phyloP scores from a whole-genome alignment of 2,113 vertebrate species.

The Thunnus maccoyii region DNA sequence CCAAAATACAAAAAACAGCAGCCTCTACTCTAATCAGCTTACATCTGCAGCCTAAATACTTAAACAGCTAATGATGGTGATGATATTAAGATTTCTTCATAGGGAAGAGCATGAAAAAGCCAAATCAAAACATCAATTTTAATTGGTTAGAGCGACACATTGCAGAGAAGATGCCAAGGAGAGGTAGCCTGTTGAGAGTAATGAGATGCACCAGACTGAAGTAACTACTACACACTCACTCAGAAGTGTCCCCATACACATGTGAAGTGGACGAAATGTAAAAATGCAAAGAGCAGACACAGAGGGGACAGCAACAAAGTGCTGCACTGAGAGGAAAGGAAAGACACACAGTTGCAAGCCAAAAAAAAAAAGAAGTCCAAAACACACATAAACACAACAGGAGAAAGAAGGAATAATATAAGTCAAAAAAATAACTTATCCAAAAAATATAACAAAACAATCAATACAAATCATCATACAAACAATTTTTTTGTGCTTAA shows the following conservation, averaged over 20 bases:
- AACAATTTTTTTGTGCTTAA: not conserved
- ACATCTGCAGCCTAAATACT: not conserved
- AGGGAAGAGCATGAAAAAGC: not conserved
- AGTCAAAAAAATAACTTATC: not conserved
- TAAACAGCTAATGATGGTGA: not conserved
- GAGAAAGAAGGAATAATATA: not conserved
- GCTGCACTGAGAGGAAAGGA: slow-evolving; percentile 51
- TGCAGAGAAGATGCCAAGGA: not conserved
- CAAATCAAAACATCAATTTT: not conserved
- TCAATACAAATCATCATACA: no score
- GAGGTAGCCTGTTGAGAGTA: slow-evolving; percentile 22
- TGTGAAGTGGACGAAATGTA: slow-evolving; percentile 40
- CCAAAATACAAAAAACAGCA: slow-evolving; percentile 3
- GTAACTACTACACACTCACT: slow-evolving; percentile 50
- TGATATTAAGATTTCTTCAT: not conserved
- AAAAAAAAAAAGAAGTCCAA: slow-evolving; percentile 29
- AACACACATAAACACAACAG: slow-evolving; percentile 10
- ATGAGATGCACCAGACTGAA: slow-evolving; percentile 15
- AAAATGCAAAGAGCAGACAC: slow-evolving; percentile 33
- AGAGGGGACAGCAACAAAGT: slow-evolving; percentile 27
- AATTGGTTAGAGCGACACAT: not conserved
- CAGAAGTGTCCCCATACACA: slow-evolving; percentile 37
- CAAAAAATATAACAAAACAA: no score
- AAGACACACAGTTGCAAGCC: slow-evolving; percentile 55
- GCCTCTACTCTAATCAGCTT: slow-evolving; percentile 5